phyloP scores from a whole-genome alignment of 2,888 invertebrate species.

The Limnephilus rhombicus region DNA sequence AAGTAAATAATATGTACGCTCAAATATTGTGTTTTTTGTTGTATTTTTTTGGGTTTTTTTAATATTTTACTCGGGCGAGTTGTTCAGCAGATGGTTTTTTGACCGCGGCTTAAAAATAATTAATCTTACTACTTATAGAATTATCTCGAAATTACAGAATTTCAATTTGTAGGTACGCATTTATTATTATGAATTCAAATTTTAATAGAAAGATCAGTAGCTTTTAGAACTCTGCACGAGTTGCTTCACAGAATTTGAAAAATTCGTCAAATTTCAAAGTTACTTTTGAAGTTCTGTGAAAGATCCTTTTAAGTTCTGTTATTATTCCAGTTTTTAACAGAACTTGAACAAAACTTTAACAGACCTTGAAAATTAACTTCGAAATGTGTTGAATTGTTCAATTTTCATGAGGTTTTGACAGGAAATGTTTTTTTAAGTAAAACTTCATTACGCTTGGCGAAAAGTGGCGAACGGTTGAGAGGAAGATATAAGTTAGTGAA shows the following conservation, averaged over 20 bases:
- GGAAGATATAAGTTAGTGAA: too few relatives aligned
- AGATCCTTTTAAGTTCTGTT: too few relatives aligned
- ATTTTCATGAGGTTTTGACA: too few relatives aligned
- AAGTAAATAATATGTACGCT: conserved; percentile 46
- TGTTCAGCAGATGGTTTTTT: conserved; percentile 33
- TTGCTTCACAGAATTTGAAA: neutral
- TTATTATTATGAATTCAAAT: neutral
- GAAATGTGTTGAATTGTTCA: too few relatives aligned
- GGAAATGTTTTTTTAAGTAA: too few relatives aligned
- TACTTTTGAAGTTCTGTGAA: too few relatives aligned
- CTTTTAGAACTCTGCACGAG: neutral
- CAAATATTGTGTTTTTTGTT: conserved; percentile 42
- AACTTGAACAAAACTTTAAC: too few relatives aligned
- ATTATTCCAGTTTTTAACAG: too few relatives aligned
- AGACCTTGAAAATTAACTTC: too few relatives aligned
- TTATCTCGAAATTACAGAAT: neutral
- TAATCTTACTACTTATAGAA: neutral
- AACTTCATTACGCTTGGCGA: too few relatives aligned
- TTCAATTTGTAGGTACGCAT: neutral
- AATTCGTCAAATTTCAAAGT: too few relatives aligned
- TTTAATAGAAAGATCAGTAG: neutral
- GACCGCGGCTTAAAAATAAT: neutral
- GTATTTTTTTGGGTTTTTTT: conserved; percentile 14
- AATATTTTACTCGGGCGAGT: conserved; percentile 22
- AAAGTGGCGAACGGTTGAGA: too few relatives aligned